Percentiles rank a stretch among this genome's conserved stretches.
phyloP scores from a whole-genome alignment of 2,888 invertebrate species.

The Drosophila pseudotakahashii region DNA sequence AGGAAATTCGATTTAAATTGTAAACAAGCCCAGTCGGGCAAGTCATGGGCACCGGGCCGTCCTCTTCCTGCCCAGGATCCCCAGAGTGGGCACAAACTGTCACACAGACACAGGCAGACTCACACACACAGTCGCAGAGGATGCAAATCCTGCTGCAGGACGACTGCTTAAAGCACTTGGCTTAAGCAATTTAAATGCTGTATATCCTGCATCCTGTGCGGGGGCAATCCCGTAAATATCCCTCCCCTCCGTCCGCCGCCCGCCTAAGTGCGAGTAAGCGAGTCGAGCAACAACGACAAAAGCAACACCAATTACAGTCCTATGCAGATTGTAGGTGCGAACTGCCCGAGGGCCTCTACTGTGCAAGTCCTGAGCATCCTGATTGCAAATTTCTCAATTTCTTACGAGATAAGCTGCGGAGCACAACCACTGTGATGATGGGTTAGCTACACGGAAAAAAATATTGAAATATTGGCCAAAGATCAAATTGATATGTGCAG shows the following conservation, averaged over 20 bases:
- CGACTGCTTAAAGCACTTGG: conserved; percentile 60
- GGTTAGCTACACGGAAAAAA: neutral
- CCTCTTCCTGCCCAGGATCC: conserved; percentile 4
- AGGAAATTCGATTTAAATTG: conserved; percentile 78
- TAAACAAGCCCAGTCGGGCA: conserved; percentile 61
- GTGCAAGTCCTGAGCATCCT: conserved; percentile 10
- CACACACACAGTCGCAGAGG: neutral
- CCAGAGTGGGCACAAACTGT: conserved; percentile 8
- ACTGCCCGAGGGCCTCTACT: conserved; percentile 18
- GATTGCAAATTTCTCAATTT: conserved; percentile 30
- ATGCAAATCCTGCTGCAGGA: conserved; percentile 64
- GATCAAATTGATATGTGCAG: no score
- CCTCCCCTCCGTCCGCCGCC: no score
- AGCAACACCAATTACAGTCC: conserved; percentile 66
- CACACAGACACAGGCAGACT: conserved; percentile 3
- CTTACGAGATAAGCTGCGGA: conserved; percentile 4
- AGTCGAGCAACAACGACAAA: conserved; percentile 43
- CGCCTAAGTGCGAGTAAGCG: conserved; percentile 64
- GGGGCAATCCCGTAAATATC: conserved; percentile 36
- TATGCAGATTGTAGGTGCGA: conserved; percentile 30
- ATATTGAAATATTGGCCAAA: no score
- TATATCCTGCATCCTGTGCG: conserved; percentile 71
- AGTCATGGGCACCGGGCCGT: conserved; percentile 18
- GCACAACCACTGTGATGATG: conserved; percentile 1
- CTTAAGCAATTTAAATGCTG: conserved; percentile 73